Base-by-base conservation (phyloP, 2,113 vertebrate genomes). In the Scomber japonicus region DNA sequence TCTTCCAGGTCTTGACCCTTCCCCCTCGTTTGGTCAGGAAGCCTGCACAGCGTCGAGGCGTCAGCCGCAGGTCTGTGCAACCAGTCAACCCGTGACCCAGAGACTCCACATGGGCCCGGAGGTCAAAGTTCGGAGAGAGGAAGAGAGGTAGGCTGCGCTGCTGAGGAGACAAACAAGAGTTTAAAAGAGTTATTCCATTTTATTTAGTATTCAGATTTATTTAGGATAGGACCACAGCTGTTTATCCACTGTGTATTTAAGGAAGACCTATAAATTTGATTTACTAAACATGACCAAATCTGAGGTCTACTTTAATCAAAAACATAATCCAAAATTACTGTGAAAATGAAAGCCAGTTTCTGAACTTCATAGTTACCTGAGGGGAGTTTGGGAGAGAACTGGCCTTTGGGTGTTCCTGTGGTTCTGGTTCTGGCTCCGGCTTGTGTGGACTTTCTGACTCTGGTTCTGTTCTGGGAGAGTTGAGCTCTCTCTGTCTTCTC, bases 1-100 rank as follows among this genome's bases (percentile, higher is more conserved):
- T 97, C 92, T 92, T 96, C 97, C 97, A 98, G 4, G 97, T 98
- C 85, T 98, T 98, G 51, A 98, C 97, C 46, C 96, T 92, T 5
- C 97, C 97, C 0, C 97, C 97, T 81, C 96, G 95, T 85, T 98
- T 98, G 31, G 97, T 97, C 56, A 98, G 93, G 72, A 96, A 96
- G 3, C 97, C 96, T 0, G 93, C 95, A 40, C 97, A 98, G 77
- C 93, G 93, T 8, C 94, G 92, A 2, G 93, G 45, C 0, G 93
- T 94, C 63, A 98, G 86, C 3, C 91, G 90, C 57, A 97, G 87
- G 0, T 96, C 95, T 0, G 88, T 71, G 81, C 97, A 97, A 67
- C 80, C 93, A 3, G 94, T 80, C 0, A 96, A 94, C 0, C 93
- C 94, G 76, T 98, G 97, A 67, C 97, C 97, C 79, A 96, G 92